phyloP scores from a whole-genome alignment of 2,113 vertebrate genomes.

The Henicopernis longicauda region DNA sequence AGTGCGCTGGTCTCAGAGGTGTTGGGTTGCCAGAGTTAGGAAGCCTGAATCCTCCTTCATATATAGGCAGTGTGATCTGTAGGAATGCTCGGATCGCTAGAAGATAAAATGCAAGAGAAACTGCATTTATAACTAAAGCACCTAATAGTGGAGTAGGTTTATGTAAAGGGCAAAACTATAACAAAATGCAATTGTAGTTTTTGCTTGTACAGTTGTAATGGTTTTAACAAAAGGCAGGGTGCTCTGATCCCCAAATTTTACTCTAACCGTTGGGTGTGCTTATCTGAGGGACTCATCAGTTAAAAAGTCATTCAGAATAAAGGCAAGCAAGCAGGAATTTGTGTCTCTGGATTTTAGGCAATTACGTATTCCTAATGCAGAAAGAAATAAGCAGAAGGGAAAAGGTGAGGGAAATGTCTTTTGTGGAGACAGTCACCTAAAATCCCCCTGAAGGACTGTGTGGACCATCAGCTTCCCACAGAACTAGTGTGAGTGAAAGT shows the following conservation, averaged over 20 bases:
- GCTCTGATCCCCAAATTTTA: not conserved
- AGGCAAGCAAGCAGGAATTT: not conserved
- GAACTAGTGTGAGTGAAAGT: not conserved
- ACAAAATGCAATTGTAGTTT: not conserved
- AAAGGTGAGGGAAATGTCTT: not conserved
- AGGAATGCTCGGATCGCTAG: not conserved
- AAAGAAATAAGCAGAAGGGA: not conserved
- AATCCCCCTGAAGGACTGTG: not conserved
- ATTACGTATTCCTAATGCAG: not conserved
- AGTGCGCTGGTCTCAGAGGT: not conserved
- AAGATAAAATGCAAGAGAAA: not conserved
- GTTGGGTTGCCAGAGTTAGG: not conserved
- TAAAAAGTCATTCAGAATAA: not conserved
- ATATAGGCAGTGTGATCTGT: not conserved
- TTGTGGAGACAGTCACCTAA: not conserved
- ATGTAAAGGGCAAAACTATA: not conserved
- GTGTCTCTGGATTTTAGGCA: not conserved
- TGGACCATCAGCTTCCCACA: not conserved
- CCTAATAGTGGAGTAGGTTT: not conserved
- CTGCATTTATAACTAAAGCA: not conserved
- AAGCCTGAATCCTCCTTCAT: not conserved
- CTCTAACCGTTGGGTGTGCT: not conserved
- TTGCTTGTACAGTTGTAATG: not conserved
- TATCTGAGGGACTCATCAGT: not conserved
- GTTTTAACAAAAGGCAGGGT: not conserved